Conservation (phyloP, 2,113 vertebrate genomes). For the Clinocottus analis region DNA sequence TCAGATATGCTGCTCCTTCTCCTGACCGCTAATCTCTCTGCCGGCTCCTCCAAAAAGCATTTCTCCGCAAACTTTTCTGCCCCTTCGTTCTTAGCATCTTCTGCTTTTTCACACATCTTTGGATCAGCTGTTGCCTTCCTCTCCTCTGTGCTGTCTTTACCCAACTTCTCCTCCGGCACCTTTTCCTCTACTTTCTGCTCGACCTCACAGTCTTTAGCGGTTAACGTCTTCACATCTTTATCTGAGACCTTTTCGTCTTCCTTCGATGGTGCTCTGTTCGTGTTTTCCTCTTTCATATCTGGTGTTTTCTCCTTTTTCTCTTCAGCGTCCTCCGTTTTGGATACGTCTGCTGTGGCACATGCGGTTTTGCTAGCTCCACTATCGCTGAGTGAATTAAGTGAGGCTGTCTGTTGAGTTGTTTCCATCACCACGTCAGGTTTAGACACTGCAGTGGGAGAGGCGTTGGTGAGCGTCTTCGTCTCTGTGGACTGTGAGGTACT, state of each 20-base stretch:
- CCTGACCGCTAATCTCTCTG: constrained; percentile 74
- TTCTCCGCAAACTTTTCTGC: constrained; percentile 49
- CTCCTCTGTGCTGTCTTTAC: constrained; percentile 45
- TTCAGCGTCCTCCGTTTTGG: constrained; percentile 50
- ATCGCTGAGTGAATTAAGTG: constrained; percentile 65
- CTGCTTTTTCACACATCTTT: constrained; percentile 47
- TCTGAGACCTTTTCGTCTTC: constrained; percentile 44
- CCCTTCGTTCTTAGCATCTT: constrained; percentile 33
- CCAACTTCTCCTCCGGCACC: constrained; percentile 38
- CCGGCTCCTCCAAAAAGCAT: constrained; percentile 61
- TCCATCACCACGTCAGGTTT: constrained; percentile 63
- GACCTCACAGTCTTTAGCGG: constrained; percentile 26
- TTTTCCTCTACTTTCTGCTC: constrained; percentile 46
- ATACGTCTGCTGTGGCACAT: constrained; percentile 59
- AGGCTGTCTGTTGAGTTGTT: constrained; percentile 61
- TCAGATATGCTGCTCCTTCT: constrained; percentile 78
- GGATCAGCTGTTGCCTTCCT: constrained; percentile 41
- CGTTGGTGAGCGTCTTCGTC: constrained; percentile 42
- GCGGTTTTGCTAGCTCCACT: constrained; percentile 57
- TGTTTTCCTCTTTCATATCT: constrained; percentile 48
- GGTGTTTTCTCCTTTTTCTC: constrained; percentile 39
- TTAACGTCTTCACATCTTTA: constrained; percentile 45
- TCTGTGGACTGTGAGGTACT: constrained; percentile 50
- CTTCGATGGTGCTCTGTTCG: constrained; percentile 17
- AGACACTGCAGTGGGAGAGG: constrained; percentile 50